Evolutionary conservation across 2,888 invertebrate genomes (phyloP).

Genomic region (Thelaira solivaga): DNA sequence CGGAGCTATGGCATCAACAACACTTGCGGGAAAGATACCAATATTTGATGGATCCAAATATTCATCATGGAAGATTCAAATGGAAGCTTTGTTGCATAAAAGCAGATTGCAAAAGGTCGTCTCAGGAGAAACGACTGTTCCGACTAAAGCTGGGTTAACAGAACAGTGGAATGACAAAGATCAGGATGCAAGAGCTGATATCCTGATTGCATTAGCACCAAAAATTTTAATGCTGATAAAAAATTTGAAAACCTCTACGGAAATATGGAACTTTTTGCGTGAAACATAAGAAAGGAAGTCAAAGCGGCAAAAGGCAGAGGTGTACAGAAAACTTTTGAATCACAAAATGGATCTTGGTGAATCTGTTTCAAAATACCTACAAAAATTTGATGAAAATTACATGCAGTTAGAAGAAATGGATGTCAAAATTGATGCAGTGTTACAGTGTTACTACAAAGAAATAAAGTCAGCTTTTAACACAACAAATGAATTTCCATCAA

Average conservation of each 20-base stretch:
- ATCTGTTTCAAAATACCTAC: not conserved
- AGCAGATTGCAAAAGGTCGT: not conserved
- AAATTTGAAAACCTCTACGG: not conserved
- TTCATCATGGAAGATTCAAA: conserved; percentile 12
- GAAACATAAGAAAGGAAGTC: not conserved
- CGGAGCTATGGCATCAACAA: conserved; percentile 5
- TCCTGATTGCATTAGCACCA: not conserved
- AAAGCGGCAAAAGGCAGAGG: not conserved
- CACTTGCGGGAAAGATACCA: not conserved
- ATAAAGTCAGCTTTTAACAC: not conserved
- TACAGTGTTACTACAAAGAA: not conserved
- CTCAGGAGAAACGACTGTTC: not conserved
- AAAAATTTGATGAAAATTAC: not conserved
- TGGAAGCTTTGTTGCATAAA: not conserved
- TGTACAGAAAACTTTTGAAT: conserved; percentile 1
- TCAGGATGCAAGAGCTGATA: conserved; percentile 13
- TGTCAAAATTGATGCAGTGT: not conserved
- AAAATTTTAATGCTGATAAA: not conserved
- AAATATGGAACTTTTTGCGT: not conserved
- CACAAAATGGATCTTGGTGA: not conserved
- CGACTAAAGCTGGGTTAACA: not conserved
- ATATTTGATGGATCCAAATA: conserved; percentile 6
- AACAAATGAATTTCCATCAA: not conserved
- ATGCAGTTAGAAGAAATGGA: not conserved
- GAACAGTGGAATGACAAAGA: not conserved